Conservation (phyloP, 2,113 vertebrate species). For the Pogona vitticeps region DNA sequence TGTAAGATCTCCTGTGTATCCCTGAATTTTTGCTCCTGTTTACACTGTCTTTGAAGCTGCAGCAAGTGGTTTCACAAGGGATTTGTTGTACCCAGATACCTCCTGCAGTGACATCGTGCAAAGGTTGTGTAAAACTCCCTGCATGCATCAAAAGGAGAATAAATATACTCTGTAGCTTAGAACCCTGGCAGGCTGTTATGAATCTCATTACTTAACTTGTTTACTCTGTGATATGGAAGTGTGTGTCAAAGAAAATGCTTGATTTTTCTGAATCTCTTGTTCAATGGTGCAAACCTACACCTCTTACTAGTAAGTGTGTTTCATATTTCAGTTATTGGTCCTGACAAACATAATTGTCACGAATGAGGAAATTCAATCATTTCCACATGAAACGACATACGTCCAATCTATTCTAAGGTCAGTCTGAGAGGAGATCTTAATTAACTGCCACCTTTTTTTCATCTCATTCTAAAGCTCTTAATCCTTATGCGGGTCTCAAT, state of each 20-base stretch:
- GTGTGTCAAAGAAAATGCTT: constrained; percentile 22
- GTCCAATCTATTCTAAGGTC: background rate
- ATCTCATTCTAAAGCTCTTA: background rate
- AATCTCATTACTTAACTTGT: constrained; percentile 38
- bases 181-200: constrained; percentile 21
- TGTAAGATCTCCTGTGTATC: constrained; percentile 27
- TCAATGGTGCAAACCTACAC: background rate
- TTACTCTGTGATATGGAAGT: constrained; percentile 48
- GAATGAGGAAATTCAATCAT: background rate
- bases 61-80: constrained; percentile 23
- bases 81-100: background rate
- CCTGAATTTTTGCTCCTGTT: background rate
- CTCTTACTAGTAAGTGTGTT: background rate
- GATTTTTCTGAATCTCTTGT: background rate
- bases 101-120: background rate
- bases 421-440: background rate
- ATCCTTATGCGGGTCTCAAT: background rate
- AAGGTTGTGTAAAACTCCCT: constrained; percentile 4
- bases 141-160: constrained; percentile 21
- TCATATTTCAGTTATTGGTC: background rate
- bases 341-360: background rate
- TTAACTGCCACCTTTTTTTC: background rate
- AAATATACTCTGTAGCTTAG: constrained; percentile 4
- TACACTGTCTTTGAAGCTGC: constrained; percentile 39
- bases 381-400: background rate